Evolutionary conservation across 2,797 vertebrate species (phyloP), one percentile per base, ranked within the genome.

Genomic region (Acrossocheilus fasciatus): DNA sequence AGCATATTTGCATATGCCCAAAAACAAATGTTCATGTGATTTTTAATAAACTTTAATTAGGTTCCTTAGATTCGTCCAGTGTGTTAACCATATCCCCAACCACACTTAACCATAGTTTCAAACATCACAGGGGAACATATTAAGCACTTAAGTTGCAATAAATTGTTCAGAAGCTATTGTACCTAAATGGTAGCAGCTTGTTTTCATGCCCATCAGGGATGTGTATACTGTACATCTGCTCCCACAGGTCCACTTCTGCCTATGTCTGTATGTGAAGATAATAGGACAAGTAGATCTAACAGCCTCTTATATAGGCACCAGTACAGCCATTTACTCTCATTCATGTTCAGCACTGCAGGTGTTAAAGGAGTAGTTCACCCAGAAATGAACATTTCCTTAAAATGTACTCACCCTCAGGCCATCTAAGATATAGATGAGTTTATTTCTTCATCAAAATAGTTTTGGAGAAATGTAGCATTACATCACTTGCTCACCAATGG

Each of bases 41-140:
- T 57, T 73, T 73, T 72, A 15, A 82, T 57, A 72, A 43, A 14
- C 36, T 73, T 36, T 17, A 83, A 83, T 83, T 39, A 66, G 43
- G 72, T n/a, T 47, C 26, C 26, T 39, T 43, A 34, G 30, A 84
- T 41, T 68, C 2, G 39, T 50, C 6, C 20, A 76, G 30, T 50
- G 30, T 84, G 73, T 52, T 66, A 54, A 41, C 36, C 30, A 12
- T n/a, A 23, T 68, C 10, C 80, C 34, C 34, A 75, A 39, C 4
- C 14, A 52, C 45, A 41, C 34, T 52, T 76, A 68, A 26, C 30
- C 73, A 41, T 18, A 39, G 39, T 11, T n/a, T 30, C 15, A 73
- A 43, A 54, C 8, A 2, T 83, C 81, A 74, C 52, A 30, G 52
- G 82, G 72, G 26, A 39, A 11, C 20, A 34, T 84, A 36, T 54